Base-by-base conservation (phyloP, 2,888 invertebrate genomes). In the Microplitis manilae region DNA sequence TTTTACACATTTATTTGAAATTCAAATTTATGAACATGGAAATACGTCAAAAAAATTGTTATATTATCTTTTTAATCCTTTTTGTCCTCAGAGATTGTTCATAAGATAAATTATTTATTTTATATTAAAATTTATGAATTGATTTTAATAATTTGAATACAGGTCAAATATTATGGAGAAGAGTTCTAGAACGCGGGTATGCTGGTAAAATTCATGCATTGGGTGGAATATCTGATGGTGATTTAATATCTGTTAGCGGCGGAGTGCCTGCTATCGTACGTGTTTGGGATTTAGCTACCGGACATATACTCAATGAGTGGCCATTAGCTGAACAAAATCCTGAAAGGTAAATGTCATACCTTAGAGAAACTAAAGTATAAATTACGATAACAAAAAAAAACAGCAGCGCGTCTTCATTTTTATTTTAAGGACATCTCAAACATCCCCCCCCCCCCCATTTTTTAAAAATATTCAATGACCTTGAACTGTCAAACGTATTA, bases 151-250 rank as follows among this genome's bases (percentile, higher is more conserved):
- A 30, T 30, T 40, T 39, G 7, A 62, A 86, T 85, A 13, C 83
- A 94, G 95, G 95, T 70, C 93, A 94, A 88, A 93, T 96, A 83
- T 90, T 94, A 84, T 97, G 97, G 96, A 93, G 97, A 76, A 95
- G 96, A 88, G 93, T 97, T 70, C 91, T 97, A 73, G 97, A 97
- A 84, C 89, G 90, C 82, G 90, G 92, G 80, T 86, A 87, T 13
- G 91, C 93, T 15, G 94, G 94, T 78, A 92, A 93, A 85, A 93
- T 96, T 79, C 93, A 94, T 88, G 90, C 95, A 77, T 87, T 94
- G 73, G 92, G 94, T 87, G 92, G 94, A 61, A 90, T 92, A 75
- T 91, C 92, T 81, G 92, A 93, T 79, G 92, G 91, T 80, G 94
- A 95, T 83, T 92, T 96, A 73, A 92, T 95, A 60, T 94, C 96